Evolutionary conservation across 1,140 invertebrate species (phyloP).

Genomic region (Paracyclopina nana): DNA sequence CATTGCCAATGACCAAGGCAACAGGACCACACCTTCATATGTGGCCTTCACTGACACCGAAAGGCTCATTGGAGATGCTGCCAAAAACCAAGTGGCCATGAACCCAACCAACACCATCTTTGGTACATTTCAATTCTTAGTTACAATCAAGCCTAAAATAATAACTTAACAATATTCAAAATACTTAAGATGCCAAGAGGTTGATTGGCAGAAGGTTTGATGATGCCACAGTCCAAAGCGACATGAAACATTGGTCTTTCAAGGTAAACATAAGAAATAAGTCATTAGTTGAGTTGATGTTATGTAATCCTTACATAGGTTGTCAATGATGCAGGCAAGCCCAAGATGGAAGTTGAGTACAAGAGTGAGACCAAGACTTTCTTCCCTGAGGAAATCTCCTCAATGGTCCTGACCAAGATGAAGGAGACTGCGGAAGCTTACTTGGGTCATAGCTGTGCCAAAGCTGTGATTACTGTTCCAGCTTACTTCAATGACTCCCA

Average conservation of each 20-base stretch:
- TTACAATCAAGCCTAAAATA: no score
- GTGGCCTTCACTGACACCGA: conserved; percentile 39
- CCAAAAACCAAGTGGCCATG: conserved; percentile 67
- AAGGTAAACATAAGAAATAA: no score
- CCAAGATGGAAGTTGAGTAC: conserved; percentile 48
- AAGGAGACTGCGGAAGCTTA: conserved; percentile 43
- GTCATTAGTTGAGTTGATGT: no score
- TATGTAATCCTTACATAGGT: no score
- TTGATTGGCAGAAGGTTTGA: conserved; percentile 83
- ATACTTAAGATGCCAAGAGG: conserved; percentile 39
- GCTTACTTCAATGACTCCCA: conserved; percentile 52
- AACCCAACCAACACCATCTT: conserved; percentile 92
- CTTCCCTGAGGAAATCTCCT: conserved; percentile 62
- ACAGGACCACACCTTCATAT: conserved; percentile 37
- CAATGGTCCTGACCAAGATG: conserved; percentile 64
- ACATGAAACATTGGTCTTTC: conserved; percentile 96
- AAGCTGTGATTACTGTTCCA: conserved; percentile 35
- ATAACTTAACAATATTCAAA: no score
- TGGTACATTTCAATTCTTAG: no score
- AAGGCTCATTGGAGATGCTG: conserved; percentile 36
- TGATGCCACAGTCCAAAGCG: conserved; percentile 63
- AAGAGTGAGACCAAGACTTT: conserved; percentile 57
- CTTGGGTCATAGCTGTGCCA: conserved; percentile 30
- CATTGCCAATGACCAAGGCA: conserved; percentile 35
- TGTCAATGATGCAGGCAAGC: no score